Conservation (phyloP, 2,797 vertebrate species). For the Mormyrops boulengeri region DNA sequence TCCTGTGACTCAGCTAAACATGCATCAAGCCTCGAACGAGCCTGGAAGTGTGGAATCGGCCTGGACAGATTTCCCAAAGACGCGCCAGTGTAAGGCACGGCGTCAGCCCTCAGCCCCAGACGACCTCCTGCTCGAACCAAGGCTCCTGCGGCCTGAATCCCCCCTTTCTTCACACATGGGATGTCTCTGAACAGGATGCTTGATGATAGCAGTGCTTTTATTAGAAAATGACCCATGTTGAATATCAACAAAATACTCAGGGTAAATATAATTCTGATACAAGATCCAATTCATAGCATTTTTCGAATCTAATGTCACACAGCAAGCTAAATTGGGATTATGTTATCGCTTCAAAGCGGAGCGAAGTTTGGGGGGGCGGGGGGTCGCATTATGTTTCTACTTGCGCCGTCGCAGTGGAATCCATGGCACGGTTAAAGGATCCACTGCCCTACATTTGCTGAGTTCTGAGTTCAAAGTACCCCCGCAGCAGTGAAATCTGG, state of each 20-base stretch:
- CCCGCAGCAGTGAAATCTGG: not conserved
- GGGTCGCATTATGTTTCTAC: not conserved
- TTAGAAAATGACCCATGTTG: not conserved
- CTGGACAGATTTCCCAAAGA: conserved; percentile 23
- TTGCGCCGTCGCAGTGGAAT: not conserved
- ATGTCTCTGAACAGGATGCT: not conserved
- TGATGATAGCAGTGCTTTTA: not conserved
- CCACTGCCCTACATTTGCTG: not conserved
- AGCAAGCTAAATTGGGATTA: not conserved
- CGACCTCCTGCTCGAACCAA: not conserved
- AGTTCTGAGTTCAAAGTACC: not conserved
- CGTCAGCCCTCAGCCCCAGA: not conserved
- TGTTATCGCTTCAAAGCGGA: not conserved
- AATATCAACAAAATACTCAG: not conserved
- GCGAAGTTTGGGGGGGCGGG: not conserved
- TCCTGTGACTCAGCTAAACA: conserved; percentile 20
- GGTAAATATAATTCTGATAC: not conserved
- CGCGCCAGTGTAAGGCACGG: not conserved
- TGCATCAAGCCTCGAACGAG: not conserved
- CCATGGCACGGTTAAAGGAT: not conserved
- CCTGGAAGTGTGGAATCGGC: conserved; percentile 15
- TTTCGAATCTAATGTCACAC: not conserved
- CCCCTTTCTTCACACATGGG: not conserved
- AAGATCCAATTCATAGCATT: not conserved
- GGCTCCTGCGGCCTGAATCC: not conserved